A percentile compares a stretch with the other conserved stretches of the same genome.
phyloP scores from a whole-genome alignment of 30 jellyfish, hydroid and myxozoan species.

The Nemopilema nomurai region DNA sequence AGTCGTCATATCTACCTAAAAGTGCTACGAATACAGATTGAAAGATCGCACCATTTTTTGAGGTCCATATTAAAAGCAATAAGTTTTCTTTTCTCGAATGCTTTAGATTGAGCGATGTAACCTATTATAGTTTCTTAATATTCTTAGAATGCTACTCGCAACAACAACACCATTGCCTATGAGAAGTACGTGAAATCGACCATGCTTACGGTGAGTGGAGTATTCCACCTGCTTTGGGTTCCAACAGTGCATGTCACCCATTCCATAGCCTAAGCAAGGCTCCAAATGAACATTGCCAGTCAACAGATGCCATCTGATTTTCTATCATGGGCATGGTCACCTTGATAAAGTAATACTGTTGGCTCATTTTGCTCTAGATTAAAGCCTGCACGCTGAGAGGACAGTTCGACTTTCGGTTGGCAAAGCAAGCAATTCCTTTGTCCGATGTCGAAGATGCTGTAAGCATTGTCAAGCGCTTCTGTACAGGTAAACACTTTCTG shows the following conservation, averaged over 20 bases:
- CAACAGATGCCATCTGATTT: no score
- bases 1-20: no score
- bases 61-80: no score
- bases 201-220: slow-evolving; percentile 57
- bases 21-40: no score
- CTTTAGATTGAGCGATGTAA: background rate
- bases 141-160: slow-evolving; percentile 69
- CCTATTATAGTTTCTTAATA: background rate
- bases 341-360: no score
- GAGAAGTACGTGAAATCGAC: slow-evolving; percentile 73
- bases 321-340: no score
- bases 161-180: slow-evolving; percentile 72
- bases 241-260: no score
- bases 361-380: slow-evolving; percentile 25
- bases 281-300: no score
- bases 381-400: slow-evolving; percentile 80
- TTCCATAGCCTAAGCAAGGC: no score
- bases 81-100: background rate
- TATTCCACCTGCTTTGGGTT: no score
- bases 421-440: slow-evolving; percentile 50
- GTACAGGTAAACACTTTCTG: slow-evolving; percentile 52
- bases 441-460: slow-evolving; percentile 81
- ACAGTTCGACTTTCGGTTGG: slow-evolving; percentile 4
- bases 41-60: no score
- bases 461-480: slow-evolving; percentile 64